Percentiles rank a stretch among this genome's conserved stretches.
Conservation (phyloP, 2,797 vertebrate species). For the Antrozous pallidus region DNA sequence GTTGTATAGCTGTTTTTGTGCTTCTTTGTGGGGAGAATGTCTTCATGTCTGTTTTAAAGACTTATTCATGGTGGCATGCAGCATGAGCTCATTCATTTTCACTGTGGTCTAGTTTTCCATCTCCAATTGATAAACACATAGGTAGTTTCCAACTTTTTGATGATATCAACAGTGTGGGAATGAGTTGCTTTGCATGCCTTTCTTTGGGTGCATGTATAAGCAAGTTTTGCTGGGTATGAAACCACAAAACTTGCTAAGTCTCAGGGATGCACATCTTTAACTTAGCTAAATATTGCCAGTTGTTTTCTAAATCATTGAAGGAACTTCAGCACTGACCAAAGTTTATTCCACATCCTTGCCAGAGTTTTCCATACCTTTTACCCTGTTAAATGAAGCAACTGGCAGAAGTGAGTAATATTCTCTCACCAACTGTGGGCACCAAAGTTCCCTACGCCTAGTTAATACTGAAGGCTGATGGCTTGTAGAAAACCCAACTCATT, state of each 20-base stretch:
- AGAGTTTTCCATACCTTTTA: not conserved
- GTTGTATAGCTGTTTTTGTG: not conserved
- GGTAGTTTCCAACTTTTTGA: too few species aligned
- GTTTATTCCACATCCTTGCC: not conserved
- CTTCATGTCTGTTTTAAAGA: not conserved
- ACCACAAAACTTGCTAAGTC: not conserved
- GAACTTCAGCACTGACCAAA: fast-evolving
- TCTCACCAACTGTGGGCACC: not conserved
- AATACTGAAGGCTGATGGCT: not conserved
- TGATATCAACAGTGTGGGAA: fast-evolving
- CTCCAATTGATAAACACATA: fast-evolving
- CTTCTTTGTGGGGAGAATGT: not conserved
- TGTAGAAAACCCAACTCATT: not conserved
- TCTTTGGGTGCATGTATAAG: not conserved
- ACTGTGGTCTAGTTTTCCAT: too few species aligned
- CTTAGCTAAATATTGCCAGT: not conserved
- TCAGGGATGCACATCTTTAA: not conserved
- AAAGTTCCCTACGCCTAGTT: not conserved
- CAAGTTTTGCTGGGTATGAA: not conserved
- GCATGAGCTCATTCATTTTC: not conserved
- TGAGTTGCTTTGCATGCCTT: not conserved
- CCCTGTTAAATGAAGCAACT: not conserved
- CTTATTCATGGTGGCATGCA: fast-evolving
- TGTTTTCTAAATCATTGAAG: not conserved
- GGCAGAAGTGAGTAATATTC: not conserved